Evolutionary conservation across 2,888 invertebrate species (phyloP).

Genomic region (Odontocerum albicorne): DNA sequence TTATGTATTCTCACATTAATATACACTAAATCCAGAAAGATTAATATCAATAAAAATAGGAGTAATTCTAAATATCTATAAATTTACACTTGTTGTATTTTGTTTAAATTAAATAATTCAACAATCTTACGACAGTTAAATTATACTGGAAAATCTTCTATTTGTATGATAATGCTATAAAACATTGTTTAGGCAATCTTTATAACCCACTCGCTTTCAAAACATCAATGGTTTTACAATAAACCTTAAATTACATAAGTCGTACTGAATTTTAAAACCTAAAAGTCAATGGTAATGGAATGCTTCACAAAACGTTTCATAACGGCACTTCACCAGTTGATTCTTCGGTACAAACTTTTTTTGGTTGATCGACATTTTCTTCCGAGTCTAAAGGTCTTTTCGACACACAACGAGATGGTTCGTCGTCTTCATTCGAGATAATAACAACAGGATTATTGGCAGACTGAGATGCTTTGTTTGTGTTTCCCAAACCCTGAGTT

Average conservation of each 20-base stretch:
- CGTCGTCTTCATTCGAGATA: slow-evolving; percentile 27
- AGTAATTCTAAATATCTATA: no score
- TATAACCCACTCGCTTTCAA: not conserved
- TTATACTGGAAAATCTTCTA: no score
- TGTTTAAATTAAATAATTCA: no score
- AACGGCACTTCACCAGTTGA: slow-evolving; percentile 25
- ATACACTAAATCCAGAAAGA: no score
- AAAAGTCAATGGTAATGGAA: slow-evolving; percentile 29
- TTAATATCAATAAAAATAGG: no score
- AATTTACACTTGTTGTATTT: no score
- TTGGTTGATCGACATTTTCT: slow-evolving; percentile 17
- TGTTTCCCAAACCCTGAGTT: no score
- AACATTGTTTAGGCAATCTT: not conserved
- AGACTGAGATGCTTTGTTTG: slow-evolving; percentile 1
- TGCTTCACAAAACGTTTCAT: slow-evolving; percentile 31
- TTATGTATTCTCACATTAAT: no score
- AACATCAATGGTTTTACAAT: slow-evolving; percentile 6
- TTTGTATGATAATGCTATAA: not conserved
- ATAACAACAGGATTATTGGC: slow-evolving; percentile 23
- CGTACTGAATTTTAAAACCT: slow-evolving; percentile 10
- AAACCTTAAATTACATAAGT: slow-evolving; percentile 17
- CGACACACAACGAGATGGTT: slow-evolving; percentile 2
- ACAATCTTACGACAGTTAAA: no score
- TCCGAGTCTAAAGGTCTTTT: slow-evolving; percentile 24
- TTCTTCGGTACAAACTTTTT: slow-evolving; percentile 29